Percentiles rank a stretch among this genome's conserved stretches.
Conservation (phyloP, 1,140 invertebrate species). For the Triops longicaudatus region DNA sequence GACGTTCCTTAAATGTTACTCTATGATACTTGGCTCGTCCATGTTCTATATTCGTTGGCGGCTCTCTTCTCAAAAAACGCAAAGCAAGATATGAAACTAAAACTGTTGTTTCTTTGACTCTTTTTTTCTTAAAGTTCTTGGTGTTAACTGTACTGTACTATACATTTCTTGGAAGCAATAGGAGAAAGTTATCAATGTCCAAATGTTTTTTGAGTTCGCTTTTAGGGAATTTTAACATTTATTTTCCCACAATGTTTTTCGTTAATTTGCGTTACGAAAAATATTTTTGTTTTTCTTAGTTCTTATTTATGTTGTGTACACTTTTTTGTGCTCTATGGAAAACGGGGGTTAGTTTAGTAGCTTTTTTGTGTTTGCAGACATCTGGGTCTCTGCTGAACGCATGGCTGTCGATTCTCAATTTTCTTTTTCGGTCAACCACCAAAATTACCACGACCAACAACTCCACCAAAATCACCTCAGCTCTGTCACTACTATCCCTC, state of each 20-base stretch:
- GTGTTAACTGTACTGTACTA: too few species aligned
- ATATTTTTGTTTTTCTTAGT: neutral
- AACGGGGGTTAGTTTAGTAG: neutral
- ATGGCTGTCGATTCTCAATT: neutral
- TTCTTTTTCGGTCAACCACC: neutral
- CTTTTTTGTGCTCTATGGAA: neutral
- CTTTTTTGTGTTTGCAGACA: conserved; percentile 13
- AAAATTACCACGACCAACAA: neutral
- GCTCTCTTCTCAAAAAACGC: neutral
- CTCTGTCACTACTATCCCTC: neutral
- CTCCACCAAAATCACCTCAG: neutral
- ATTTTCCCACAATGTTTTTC: neutral
- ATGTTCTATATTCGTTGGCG: conserved; percentile 9
- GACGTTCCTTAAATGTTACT: neutral
- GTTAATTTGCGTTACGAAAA: neutral
- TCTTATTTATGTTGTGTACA: neutral
- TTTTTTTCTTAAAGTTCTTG: neutral
- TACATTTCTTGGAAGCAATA: neutral
- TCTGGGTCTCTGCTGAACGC: conserved; percentile 1
- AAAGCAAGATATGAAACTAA: neutral
- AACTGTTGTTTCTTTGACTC: neutral
- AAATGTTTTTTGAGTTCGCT: too few species aligned
- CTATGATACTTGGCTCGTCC: neutral
- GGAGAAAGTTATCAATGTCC: neutral
- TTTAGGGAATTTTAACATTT: too few species aligned